Evolutionary conservation across 1,140 invertebrate species (phyloP).

Genomic region (Bombus pyrosoma): DNA sequence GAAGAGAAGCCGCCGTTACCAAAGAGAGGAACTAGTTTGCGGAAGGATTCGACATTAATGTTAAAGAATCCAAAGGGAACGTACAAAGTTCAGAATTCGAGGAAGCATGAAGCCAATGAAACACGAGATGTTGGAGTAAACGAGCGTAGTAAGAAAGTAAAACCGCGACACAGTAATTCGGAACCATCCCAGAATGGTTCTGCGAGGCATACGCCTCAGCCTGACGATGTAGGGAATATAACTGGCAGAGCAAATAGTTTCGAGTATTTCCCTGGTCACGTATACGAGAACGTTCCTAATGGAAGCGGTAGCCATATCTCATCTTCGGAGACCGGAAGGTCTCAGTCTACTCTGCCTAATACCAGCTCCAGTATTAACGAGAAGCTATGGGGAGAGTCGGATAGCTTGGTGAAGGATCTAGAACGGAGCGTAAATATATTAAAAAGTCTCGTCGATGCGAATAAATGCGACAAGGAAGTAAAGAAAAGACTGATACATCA

Average conservation of each 20-base stretch:
- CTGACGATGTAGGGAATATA: slow-evolving; percentile 72
- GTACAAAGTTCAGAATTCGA: slow-evolving; percentile 66
- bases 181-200: slow-evolving; percentile 70
- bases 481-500: slow-evolving; percentile 80
- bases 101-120: slow-evolving; percentile 13
- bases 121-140: neutral
- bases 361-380: slow-evolving; percentile 81
- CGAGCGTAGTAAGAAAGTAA: slow-evolving; percentile 21
- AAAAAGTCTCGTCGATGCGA: slow-evolving; percentile 78
- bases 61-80: slow-evolving; percentile 74
- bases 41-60: slow-evolving; percentile 71
- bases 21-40: slow-evolving; percentile 71
- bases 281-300: slow-evolving; percentile 78
- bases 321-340: slow-evolving; percentile 72
- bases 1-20: slow-evolving; percentile 74
- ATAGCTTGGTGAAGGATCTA: slow-evolving; percentile 78
- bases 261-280: slow-evolving; percentile 82
- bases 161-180: slow-evolving; percentile 57
- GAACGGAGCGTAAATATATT: slow-evolving; percentile 81
- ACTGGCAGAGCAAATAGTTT: slow-evolving; percentile 81
- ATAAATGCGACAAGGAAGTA: slow-evolving; percentile 78
- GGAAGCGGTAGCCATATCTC: slow-evolving; percentile 74
- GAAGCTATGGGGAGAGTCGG: slow-evolving; percentile 79
- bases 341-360: slow-evolving; percentile 79
- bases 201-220: slow-evolving; percentile 63